phyloP scores from a whole-genome alignment of 2,888 invertebrate species.

The Mimachlamys varia region DNA sequence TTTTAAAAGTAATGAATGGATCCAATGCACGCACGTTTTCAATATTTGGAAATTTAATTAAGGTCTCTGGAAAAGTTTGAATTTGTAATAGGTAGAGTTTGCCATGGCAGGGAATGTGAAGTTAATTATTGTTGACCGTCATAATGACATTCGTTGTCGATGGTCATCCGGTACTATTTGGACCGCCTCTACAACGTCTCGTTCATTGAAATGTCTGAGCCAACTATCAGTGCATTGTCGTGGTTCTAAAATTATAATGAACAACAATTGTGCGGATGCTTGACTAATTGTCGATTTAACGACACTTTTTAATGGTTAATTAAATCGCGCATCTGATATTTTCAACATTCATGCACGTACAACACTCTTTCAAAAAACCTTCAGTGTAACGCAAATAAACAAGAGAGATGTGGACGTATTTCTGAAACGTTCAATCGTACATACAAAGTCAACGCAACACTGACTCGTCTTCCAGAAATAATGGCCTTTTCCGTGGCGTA shows the following conservation, averaged over 20 bases:
- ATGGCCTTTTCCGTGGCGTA: too few relatives aligned
- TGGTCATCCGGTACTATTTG: neutral
- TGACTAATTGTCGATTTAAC: too few relatives aligned
- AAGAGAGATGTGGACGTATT: too few relatives aligned
- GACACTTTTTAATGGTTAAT: too few relatives aligned
- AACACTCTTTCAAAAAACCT: too few relatives aligned
- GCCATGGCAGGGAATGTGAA: neutral
- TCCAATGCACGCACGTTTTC: neutral
- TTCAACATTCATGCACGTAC: too few relatives aligned
- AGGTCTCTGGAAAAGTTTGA: conserved; percentile 18
- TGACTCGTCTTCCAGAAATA: too few relatives aligned
- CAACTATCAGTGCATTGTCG: neutral
- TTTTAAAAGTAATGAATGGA: neutral
- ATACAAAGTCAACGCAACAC: too few relatives aligned
- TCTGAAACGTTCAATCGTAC: too few relatives aligned
- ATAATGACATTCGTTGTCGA: neutral
- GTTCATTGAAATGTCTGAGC: neutral
- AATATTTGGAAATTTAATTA: neutral
- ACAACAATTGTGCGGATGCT: neutral
- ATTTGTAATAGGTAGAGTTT: neutral
- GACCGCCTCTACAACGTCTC: neutral
- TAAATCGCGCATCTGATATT: too few relatives aligned
- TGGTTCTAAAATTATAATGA: neutral
- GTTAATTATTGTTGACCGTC: neutral
- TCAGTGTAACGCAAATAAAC: too few relatives aligned